phyloP scores from a whole-genome alignment of 2,888 invertebrate genomes.

The Diaperis boleti region DNA sequence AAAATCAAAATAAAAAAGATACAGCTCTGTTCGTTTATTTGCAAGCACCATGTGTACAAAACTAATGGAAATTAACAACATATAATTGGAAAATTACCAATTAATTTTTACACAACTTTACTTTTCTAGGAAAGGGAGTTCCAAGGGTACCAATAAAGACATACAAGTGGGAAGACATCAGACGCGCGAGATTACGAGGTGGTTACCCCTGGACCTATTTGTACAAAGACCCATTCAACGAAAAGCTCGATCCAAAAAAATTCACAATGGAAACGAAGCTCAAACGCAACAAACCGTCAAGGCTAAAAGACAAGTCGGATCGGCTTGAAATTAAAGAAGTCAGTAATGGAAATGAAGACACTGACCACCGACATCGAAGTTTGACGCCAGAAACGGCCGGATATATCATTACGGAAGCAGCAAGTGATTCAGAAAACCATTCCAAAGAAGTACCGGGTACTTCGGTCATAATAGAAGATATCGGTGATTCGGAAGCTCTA shows the following conservation, averaged over 20 bases:
- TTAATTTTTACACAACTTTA: conserved; percentile 1
- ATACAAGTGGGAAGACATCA: conserved; percentile 85
- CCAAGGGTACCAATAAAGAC: conserved; percentile 82
- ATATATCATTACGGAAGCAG: conserved; percentile 41
- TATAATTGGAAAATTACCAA: too few species aligned
- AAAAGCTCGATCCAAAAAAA: conserved; percentile 63
- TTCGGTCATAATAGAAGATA: conserved; percentile 40
- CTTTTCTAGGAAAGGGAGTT: conserved; percentile 57
- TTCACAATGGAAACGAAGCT: conserved; percentile 60
- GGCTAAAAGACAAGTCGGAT: conserved; percentile 47
- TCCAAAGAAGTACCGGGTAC: conserved; percentile 30
- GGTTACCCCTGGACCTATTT: conserved; percentile 87
- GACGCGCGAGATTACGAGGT: conserved; percentile 77
- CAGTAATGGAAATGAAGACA: conserved; percentile 27
- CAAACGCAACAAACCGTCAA: conserved; percentile 54
- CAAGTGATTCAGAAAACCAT: conserved; percentile 39
- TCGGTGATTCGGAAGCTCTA: conserved; percentile 30
- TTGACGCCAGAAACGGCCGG: conserved; percentile 33
- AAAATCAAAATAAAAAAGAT: too few species aligned
- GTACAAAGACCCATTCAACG: conserved; percentile 71
- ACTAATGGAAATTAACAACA: too few species aligned
- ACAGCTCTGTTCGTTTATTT: too few species aligned
- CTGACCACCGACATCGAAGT: conserved; percentile 27
- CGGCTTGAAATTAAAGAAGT: conserved; percentile 49
- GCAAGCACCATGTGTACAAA: too few species aligned